Conservation (phyloP, 2,888 invertebrate genomes). For the Parascotia fuliginaria region DNA sequence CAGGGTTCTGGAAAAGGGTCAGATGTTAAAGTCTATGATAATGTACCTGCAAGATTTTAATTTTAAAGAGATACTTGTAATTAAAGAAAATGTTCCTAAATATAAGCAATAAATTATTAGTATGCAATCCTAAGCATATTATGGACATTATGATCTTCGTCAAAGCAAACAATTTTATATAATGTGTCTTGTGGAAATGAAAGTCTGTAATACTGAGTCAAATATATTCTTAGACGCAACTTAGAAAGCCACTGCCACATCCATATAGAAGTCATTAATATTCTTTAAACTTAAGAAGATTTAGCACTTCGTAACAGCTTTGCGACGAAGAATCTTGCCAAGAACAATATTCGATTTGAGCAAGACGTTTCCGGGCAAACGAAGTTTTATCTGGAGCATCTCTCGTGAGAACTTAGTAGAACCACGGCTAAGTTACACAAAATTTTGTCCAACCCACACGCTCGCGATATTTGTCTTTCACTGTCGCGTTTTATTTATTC, state of each 20-base stretch:
- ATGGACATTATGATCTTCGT: too few species aligned
- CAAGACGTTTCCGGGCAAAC: constrained; percentile 5
- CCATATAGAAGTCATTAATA: not conserved
- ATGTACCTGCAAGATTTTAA: constrained; percentile 16
- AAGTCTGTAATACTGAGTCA: too few species aligned
- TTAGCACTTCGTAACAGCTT: constrained; percentile 2
- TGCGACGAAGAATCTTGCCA: constrained; percentile 2
- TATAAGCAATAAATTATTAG: too few species aligned
- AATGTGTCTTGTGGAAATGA: constrained; percentile 6
- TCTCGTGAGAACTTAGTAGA: constrained; percentile 18
- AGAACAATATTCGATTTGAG: constrained; percentile 12
- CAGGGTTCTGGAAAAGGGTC: constrained; percentile 17
- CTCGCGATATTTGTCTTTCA: constrained; percentile 34
- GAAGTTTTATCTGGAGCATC: constrained; percentile 39
- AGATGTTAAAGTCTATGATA: constrained; percentile 21
- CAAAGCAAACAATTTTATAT: constrained; percentile 8
- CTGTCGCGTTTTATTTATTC: constrained; percentile 34
- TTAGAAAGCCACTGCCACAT: not conserved
- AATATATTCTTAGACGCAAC: not conserved
- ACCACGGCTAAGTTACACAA: constrained; percentile 23
- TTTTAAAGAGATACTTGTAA: too few species aligned
- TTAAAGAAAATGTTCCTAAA: too few species aligned
- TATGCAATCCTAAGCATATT: too few species aligned
- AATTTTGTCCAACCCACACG: constrained; percentile 30
- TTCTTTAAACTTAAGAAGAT: constrained; percentile 4